These are phyloP conservation scores for Typhlichthys subterraneus DNA, from an alignment of 2,797 vertebrate genomes.

Conservation along the genomic window DNA sequence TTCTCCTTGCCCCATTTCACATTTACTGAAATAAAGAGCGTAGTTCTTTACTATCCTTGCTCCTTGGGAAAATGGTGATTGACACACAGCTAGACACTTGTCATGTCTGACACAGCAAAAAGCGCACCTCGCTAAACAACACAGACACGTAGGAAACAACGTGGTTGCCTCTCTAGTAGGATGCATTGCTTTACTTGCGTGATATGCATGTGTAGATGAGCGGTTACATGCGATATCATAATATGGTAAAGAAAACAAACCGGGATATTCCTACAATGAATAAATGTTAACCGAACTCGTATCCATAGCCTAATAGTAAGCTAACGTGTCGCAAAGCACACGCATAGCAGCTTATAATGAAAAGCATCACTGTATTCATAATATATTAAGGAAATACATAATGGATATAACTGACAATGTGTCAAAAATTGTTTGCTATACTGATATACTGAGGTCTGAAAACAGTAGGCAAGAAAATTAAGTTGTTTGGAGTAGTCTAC, in stretches of 20 bases:
- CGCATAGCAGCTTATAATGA: background rate
- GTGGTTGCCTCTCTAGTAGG: slow-evolving; percentile 2
- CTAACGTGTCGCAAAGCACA: too few relatives aligned
- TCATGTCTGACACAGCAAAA: slow-evolving; percentile 59
- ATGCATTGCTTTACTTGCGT: background rate
- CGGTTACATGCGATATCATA: background rate
- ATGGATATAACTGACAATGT: rapidly evolving
- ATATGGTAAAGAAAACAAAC: too few relatives aligned
- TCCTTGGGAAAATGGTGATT: too few relatives aligned
- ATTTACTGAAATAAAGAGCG: slow-evolving; percentile 81
- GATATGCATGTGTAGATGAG: background rate
- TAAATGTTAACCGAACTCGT: too few relatives aligned
- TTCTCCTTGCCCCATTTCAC: slow-evolving; percentile 99
- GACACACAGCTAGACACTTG: background rate
- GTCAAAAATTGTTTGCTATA: rapidly evolving
- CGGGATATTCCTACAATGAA: too few relatives aligned
- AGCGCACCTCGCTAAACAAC: background rate
- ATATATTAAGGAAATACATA: background rate
- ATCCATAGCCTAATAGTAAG: too few relatives aligned
- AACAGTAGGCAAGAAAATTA: background rate
- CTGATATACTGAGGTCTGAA: background rate
- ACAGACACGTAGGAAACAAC: slow-evolving; percentile 9
- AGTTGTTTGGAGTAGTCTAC: background rate
- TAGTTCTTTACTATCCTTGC: background rate
- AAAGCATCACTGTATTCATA: too few relatives aligned